Evolutionary conservation across 2,888 invertebrate species (phyloP), one percentile per base, ranked within the genome.

Genomic region (Neoitamus cyanurus): DNA sequence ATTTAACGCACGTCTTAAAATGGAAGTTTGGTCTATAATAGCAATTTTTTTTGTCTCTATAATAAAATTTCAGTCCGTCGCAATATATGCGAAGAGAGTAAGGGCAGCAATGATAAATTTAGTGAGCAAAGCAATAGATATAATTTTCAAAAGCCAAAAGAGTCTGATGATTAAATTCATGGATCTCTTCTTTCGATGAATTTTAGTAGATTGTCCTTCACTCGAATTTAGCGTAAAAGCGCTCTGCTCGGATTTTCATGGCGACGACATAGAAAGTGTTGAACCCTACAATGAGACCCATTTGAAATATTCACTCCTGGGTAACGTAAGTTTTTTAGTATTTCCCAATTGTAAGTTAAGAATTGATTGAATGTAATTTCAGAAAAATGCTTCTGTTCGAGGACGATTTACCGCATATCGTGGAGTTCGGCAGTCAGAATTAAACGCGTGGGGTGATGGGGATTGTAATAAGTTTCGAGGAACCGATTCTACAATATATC

Each of bases 401-500:
- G 92, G 93, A 6, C 91, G 93, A 4, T 92, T 95, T 85, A 94
- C 94, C 34, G 97, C 97, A 0, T 93, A 92, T 83, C 93, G 97
- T 9, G 98, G 97, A 0, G 93, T 94, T 87, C 95, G 94, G 0
- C 92, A 94, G 83, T 90, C 93, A 0, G 92, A 93, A 87, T 90
- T 94, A 90, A 92, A 92, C 0, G 91, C 92, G 0, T 97, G 97
- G 96, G 90, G 91, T 0, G 94, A 94, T n/a, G 93, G 93, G 78
- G 91, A 93, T 11, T 97, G 98, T 89, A 96, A 97, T 89, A 92
- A 93, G 83, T 95, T 94, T 88, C 91, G 93, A 6, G 98, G 98
- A 0, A 97, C 97, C 0, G 98, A 98, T 89, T 96, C 97, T 0
- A 97, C 97, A 0, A 94, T 97, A 15, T 97, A 97, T 90, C 94